Percentiles rank a stretch among this genome's conserved stretches.
phyloP scores from a whole-genome alignment of 1,140 invertebrate genomes.

The Calephelis nemesis region DNA sequence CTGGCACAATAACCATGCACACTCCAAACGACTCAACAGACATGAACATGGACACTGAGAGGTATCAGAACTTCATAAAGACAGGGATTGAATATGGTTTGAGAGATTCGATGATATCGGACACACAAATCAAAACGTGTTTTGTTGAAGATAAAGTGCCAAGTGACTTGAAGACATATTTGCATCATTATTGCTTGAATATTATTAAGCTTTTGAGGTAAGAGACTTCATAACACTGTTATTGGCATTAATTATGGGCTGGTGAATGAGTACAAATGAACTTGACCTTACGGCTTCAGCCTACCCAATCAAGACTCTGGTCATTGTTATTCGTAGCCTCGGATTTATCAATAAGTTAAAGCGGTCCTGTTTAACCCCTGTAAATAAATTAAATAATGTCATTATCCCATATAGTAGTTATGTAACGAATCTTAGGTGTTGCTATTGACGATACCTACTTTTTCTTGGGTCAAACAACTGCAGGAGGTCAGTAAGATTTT shows the following conservation, averaged over 20 bases:
- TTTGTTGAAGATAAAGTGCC: constrained; percentile 48
- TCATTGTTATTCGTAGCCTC: no score
- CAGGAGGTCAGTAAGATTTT: no score
- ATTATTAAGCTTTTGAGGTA: constrained; percentile 70
- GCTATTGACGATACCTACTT: no score
- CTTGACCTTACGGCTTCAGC: no score
- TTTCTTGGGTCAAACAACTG: no score
- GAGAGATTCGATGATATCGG: constrained; percentile 61
- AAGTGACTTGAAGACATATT: constrained; percentile 57
- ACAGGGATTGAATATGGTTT: constrained; percentile 68
- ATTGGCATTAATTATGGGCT: not conserved
- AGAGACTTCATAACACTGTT: constrained; percentile 15
- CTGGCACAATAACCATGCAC: constrained; percentile 67
- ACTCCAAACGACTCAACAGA: constrained; percentile 58
- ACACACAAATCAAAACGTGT: constrained; percentile 59
- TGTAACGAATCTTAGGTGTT: no score
- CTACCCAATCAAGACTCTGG: no score
- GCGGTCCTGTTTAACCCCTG: no score
- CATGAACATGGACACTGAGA: constrained; percentile 55
- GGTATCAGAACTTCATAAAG: constrained; percentile 61
- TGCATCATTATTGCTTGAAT: constrained; percentile 71
- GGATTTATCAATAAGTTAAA: no score
- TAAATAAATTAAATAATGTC: no score
- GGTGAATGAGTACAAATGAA: no score
- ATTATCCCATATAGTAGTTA: no score